Conservation (phyloP, 2,888 invertebrate species). For the Elysia crispata region DNA sequence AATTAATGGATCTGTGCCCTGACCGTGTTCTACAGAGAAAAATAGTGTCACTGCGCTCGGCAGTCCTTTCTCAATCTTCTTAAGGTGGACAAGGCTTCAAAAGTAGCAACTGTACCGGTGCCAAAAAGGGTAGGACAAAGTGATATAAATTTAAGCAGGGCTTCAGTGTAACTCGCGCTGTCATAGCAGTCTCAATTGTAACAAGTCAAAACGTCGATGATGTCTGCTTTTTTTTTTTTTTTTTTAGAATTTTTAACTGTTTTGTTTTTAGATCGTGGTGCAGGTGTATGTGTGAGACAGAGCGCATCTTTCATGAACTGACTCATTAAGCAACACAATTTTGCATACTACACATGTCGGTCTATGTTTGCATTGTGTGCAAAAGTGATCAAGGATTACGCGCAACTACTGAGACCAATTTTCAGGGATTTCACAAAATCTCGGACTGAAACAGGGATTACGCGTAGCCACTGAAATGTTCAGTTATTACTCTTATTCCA, state of each 20-base stretch:
- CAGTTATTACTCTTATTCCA: too few species aligned
- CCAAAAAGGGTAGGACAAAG: background rate
- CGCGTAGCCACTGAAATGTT: too few species aligned
- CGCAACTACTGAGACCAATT: too few species aligned
- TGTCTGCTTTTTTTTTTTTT: background rate
- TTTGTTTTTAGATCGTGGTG: background rate
- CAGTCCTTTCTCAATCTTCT: background rate
- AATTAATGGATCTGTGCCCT: conserved; percentile 10
- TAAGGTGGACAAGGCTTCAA: background rate
- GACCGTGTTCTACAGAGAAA: conserved; percentile 13
- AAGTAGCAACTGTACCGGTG: background rate
- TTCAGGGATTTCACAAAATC: too few species aligned
- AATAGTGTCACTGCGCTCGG: background rate
- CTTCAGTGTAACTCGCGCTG: conserved; percentile 7
- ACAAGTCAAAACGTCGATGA: background rate
- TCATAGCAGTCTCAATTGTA: conserved; percentile 13
- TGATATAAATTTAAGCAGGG: background rate
- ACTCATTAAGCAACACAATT: too few species aligned
- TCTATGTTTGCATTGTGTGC: too few species aligned
- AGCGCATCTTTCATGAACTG: background rate
- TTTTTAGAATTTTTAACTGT: background rate
- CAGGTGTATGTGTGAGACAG: background rate
- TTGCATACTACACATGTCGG: too few species aligned
- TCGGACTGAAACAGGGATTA: too few species aligned
- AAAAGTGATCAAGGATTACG: too few species aligned